Evolutionary conservation across 2,888 invertebrate genomes (phyloP), one percentile per base, ranked within the genome.

Genomic region (Tillus elongatus): DNA sequence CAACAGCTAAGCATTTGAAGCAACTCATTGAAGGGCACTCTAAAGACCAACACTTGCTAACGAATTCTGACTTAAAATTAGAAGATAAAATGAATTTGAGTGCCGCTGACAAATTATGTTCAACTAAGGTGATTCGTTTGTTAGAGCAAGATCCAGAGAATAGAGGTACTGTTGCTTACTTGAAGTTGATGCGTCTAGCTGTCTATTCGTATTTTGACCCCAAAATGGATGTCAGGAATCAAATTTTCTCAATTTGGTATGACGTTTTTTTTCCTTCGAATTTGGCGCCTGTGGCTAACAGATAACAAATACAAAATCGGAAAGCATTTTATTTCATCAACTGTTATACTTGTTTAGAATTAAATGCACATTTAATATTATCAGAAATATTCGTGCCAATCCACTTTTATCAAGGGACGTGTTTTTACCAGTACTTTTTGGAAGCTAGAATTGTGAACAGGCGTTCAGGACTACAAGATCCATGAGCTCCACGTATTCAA

Each of bases 11-110:
- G 11, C 36, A 36, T 8, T 19, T 30, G 13, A 19, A 29, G 12
- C 30, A 29, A 11, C 30, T 46, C 11, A 45, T 45, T n/a, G 30
- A 38, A n/a, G 42, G 10, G 1, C 30, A 43, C 19, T 46, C 45
- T 2, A 50, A 50, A 41, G 49, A 51, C 30, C 44, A 46, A 16
- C 49, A 50, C 36, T 38, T 43, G 13, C 37, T 52, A 6, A 45
- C 41, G 16, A 16, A 26, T 14, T 38, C 32, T 15, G 42, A 46
- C 19, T 15, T 46, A 26, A 30, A 43, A 8, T 27, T 38, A 13
- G 29, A 41, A 28, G 48, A 51, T 15, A 48, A 50, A 35, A 50
- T 54, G 51, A 53, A 52, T 40, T 53, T 49, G 29, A 34, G 15
- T 30, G 49, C 52, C 8, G 46, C 45, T 6, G 40, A 45, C 9